Evolutionary conservation across 2,888 invertebrate species (phyloP).

Genomic region (Lucinisca nassula): DNA sequence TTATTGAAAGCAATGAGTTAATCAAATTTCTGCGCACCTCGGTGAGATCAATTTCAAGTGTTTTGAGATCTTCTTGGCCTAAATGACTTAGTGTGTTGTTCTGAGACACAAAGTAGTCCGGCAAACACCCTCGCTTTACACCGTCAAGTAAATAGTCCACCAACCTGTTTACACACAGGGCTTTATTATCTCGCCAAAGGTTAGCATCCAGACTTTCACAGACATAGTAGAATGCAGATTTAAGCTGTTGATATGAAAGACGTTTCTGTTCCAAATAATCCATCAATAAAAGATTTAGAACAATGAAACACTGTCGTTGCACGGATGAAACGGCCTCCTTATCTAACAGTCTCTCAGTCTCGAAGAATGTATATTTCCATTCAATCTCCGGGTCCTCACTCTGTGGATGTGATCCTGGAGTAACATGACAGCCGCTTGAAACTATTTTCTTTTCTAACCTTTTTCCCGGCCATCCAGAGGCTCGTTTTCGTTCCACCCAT

Average conservation of each 20-base stretch:
- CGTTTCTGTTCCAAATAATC: conserved; percentile 63
- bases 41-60: conserved; percentile 68
- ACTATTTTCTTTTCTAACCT: conserved; percentile 69
- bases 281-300: conserved; percentile 70
- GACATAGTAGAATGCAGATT: conserved; percentile 74
- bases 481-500: conserved; percentile 70
- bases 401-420: conserved; percentile 68
- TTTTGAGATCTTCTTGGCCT: conserved; percentile 53
- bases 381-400: conserved; percentile 72
- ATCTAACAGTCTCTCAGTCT: conserved; percentile 72
- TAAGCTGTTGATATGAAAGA: conserved; percentile 68
- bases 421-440: conserved; percentile 71
- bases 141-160: conserved; percentile 72
- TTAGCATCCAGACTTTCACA: conserved; percentile 74
- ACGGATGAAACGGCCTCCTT: conserved; percentile 73
- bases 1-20: conserved; percentile 58
- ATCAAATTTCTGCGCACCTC: conserved; percentile 63
- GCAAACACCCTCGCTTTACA: conserved; percentile 68
- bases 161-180: conserved; percentile 67
- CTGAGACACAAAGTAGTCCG: conserved; percentile 75
- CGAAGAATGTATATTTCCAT: conserved; percentile 76
- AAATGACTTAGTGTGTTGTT: conserved; percentile 76
- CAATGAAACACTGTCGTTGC: conserved; percentile 74
- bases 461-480: conserved; percentile 72
- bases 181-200: conserved; percentile 74